Evolutionary conservation across 1,140 invertebrate genomes (phyloP), one percentile per base, ranked within the genome.

Genomic region (Diorhabda sublineata): DNA sequence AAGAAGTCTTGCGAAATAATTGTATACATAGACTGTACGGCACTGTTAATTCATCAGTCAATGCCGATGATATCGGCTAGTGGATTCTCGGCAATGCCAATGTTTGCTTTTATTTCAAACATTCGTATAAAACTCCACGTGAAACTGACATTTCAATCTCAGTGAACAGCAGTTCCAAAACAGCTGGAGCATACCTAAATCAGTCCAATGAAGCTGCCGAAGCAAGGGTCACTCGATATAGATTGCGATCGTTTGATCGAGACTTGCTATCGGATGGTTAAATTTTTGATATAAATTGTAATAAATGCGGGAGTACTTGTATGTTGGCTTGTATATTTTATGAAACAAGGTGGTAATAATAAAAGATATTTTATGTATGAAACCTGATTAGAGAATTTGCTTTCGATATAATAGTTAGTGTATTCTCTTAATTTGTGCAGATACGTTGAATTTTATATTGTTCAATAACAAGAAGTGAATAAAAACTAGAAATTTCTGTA

Each of bases 71-170:
- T 59, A 68, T 65, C 56, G 64, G 64, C 56, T 26, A 26, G 26
- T 26, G 26, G 26, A 26, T 26, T 26, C 26, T 26, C 26, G 26
- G 52, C n/a, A 65, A 58, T 4, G 47, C 64, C 64, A 58, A 57
- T 65, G 64, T 68, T 71, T 71, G 70, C 67, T 74, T 66, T 69
- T 73, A 66, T 66, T 69, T 63, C 70, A 59, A 70, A 73, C 69
- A 73, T 73, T 73, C 64, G 69, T 73, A 73, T 73, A 66, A 68
- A 70, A 70, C 71, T 42, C 71, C 58, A 62, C 68, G 62, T 67
- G 71, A 70, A 70, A 70, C 68, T 64, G 69, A 73, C 71, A 73
- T 60, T 67, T 69, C 62, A 73, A 73, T 73, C 69, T 70, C 67
- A 57, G 57, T 62, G 26, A 8, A n/a, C 63, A 61, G 66, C 68